Evolutionary conservation across 2,888 invertebrate genomes (phyloP), one percentile per base, ranked within the genome.

Genomic region (Hydropsyche betteni): DNA sequence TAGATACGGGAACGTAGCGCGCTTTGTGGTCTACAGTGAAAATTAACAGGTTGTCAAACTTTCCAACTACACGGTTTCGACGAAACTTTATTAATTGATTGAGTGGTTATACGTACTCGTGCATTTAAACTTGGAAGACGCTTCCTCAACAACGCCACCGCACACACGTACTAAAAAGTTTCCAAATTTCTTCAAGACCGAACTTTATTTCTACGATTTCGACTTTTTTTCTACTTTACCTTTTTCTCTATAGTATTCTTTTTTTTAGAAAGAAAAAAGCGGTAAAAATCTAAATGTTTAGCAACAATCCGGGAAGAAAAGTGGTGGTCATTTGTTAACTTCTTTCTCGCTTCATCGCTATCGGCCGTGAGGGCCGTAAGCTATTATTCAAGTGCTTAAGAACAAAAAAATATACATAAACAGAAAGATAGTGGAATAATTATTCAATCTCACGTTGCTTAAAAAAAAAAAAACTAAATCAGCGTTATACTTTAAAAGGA

Each of bases 361-460:
- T 69, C 69, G 51, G 51, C 69, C 36, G n/a, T 16, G 12, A 14
- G 44, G 51, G 50, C 38, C 24, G 58, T 58, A 24, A 58, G 73
- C 71, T 77, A 79, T 79, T 77, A 76, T 75, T 79, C 79, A 79
- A 75, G 72, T 55, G 68, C 69, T 69, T 71, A 70, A 52, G 69
- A 68, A 51, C 24, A 24, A 64, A 55, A 55, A 14, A 55, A 44
- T 44, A 44, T 44, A 44, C 3, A 44, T 10, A 44, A 6, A 6
- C 44, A 71, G 75, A 55, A 71, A 73, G 76, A 77, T 76, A 76
- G 64, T 71, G 68, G 74, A 75, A 75, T 77, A 76, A 79, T 79
- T 79, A 77, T 79, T 79, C 77, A 75, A 76, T 79, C 76, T 75
- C 75, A 74, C 75, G 75, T 78, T 75, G 69, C 61, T 70, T 74